Evolutionary conservation across 1,140 invertebrate genomes (phyloP), one percentile per base, ranked within the genome.

Genomic region (Drosophila kikkawai): DNA sequence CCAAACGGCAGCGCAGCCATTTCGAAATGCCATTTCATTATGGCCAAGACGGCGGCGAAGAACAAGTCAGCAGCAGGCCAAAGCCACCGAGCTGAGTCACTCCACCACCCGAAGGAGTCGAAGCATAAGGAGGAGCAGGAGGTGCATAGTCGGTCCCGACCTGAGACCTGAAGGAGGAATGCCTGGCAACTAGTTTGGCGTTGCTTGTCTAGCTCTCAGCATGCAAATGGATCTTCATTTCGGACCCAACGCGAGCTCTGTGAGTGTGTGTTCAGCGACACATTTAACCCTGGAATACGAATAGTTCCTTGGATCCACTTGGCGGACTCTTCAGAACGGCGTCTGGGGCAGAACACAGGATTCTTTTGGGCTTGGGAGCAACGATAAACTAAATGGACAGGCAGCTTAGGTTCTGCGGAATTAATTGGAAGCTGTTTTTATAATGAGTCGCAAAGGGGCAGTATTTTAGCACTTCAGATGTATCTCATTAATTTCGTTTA

Each of bases 21-120:
- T 88, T 79, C 81, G 71, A 88, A 88, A 91, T 88, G 86, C 51
- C 85, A 91, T 90, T 90, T 90, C 86, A 90, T 90, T 91, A 91
- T 82, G 79, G 59, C 75, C 75, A 76, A 73, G 58, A 70, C 50
- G 53, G 36, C 53, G 53, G 53, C 47, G 45, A 67, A 75, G 75
- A 77, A 68, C 63, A 47, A 51, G 56, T 57, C 67, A 58, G 53
- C 36, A 50, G 47, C 47, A 50, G 44, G 50, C 66, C 63, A 50
- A 74, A 61, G 57, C 51, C 36, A 69, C 70, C 63, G 50, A 56
- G 84, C 86, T 88, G 84, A 90, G 73, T 90, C 84, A 87, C 80
- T 79, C 39, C 65, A 57, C 60, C 68, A 48, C 51, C 53, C 36
- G 26, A 75, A 26, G 79, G 42, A 64, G 47, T 50, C 17, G 48